Evolutionary conservation across 2,797 vertebrate species (phyloP), one percentile per base, ranked within the genome.

Genomic region (Ctenopoma multispine): DNA sequence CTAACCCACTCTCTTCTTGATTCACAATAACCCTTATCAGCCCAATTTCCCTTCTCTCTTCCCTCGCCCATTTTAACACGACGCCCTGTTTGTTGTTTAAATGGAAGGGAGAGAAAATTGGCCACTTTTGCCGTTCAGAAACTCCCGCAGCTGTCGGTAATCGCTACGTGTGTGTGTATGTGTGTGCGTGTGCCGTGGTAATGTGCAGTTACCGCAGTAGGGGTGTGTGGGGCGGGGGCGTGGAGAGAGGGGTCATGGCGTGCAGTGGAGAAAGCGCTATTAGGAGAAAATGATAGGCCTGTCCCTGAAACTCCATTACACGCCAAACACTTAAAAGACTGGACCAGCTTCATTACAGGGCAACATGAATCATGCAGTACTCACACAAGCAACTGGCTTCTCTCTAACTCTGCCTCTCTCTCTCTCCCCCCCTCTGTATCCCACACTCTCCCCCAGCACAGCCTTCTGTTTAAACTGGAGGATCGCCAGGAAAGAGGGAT

Each of bases 251-350:
- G 90, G 90, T 93, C 92, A 93, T 85, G 89, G 86, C 79, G 88
- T 85, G 88, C 81, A 62, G 88, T 78, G 66, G 87, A 93, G 91
- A 94, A 94, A 94, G 92, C 81, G 49, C 94, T 93, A 96, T 96
- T 96, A 95, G 92, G 92, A 93, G 93, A 90, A 96, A 96, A 96
- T 96, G 94, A 96, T 95, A 95, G 93, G 85, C 92, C 93, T 94
- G 94, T 95, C 93, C 92, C 95, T 94, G 94, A 95, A 96, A 96
- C 93, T 95, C 94, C 93, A 96, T 96, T 96, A 96, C 93, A 90
- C 86, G 91, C 77, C 88, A 92, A 93, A 93, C 89, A 84, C 92
- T 94, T 92, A 92, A 92, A 94, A 93, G 89, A 92, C 85, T 87
- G 92, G 91, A 93, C 91, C 80, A 84, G 93, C 91, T 94, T 94